phyloP scores from a whole-genome alignment of 2,888 invertebrate species.

The Agrotis ipsilon region DNA sequence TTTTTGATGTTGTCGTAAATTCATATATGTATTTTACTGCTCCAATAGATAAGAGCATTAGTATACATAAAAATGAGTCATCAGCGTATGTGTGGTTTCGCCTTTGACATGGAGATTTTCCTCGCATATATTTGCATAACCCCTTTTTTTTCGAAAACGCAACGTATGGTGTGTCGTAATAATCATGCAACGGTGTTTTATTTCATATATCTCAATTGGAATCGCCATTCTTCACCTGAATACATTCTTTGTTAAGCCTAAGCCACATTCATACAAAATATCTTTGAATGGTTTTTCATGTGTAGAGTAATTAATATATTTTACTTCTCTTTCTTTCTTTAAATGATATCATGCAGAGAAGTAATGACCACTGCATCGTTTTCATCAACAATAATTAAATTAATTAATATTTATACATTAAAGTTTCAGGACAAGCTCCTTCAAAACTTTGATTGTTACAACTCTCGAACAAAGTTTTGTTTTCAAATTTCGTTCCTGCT shows the following conservation, averaged over 20 bases:
- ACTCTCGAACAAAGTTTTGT: not conserved
- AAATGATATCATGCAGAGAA: conserved; percentile 1
- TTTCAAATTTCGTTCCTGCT: not conserved
- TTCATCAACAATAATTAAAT: conserved; percentile 12
- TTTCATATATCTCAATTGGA: not conserved
- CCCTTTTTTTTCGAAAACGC: not conserved
- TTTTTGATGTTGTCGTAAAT: not conserved
- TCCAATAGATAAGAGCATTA: not conserved
- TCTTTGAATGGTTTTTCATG: too few relatives aligned
- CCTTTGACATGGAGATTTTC: conserved; percentile 7
- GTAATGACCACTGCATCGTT: conserved; percentile 2
- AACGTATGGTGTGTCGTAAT: not conserved
- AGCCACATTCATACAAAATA: not conserved
- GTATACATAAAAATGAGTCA: not conserved
- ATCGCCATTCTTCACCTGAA: conserved; percentile 9
- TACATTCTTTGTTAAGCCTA: not conserved
- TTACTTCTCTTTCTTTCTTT: not conserved
- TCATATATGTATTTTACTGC: not conserved
- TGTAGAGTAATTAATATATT: too few relatives aligned
- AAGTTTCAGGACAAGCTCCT: not conserved
- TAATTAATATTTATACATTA: conserved; percentile 8
- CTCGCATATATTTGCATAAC: not conserved
- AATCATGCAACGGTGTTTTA: not conserved
- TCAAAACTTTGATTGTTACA: conserved; percentile 22
- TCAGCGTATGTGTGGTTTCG: not conserved